These are phyloP conservation scores for Himalopsyche japonica DNA, from an alignment of 2,888 invertebrate genomes.

Conservation along the genomic window DNA sequence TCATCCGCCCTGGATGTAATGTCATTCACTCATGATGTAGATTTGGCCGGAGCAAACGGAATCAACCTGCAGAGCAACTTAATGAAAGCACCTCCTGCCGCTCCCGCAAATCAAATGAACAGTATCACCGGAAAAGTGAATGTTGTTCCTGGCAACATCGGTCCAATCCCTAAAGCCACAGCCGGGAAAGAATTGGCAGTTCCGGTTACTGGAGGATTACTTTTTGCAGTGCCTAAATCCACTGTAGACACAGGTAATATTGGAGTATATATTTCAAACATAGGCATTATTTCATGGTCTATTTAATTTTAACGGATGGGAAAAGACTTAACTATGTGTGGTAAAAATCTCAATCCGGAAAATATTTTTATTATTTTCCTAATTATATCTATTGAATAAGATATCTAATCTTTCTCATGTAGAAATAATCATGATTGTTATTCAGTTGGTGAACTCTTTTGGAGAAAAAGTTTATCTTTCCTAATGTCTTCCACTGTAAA, in stretches of 20 bases:
- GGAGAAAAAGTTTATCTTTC: too few relatives aligned
- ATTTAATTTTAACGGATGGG: not conserved
- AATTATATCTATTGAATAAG: too few relatives aligned
- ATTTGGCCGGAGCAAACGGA: conserved; percentile 49
- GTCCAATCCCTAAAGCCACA: not conserved
- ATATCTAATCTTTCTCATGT: too few relatives aligned
- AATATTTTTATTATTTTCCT: too few relatives aligned
- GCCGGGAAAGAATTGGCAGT: conserved; percentile 3
- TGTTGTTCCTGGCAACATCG: not conserved
- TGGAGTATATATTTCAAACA: not conserved
- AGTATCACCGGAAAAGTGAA: not conserved
- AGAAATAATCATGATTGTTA: too few relatives aligned
- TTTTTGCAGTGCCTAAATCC: not conserved
- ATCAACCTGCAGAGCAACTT: conserved; percentile 31
- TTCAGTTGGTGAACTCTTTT: too few relatives aligned
- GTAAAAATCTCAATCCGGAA: too few relatives aligned
- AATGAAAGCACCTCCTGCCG: conserved; percentile 22
- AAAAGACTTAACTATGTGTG: too few relatives aligned
- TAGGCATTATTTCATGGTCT: too few relatives aligned
- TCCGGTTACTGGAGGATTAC: not conserved
- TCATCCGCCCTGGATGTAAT: conserved; percentile 81
- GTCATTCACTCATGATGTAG: conserved; percentile 79
- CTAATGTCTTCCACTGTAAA: too few relatives aligned
- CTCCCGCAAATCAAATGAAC: conserved; percentile 36
- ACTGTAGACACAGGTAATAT: conserved; percentile 25